These are phyloP conservation scores for Epicauta chinensis DNA, from an alignment of 1,140 invertebrate species.

Conservation along the genomic window DNA sequence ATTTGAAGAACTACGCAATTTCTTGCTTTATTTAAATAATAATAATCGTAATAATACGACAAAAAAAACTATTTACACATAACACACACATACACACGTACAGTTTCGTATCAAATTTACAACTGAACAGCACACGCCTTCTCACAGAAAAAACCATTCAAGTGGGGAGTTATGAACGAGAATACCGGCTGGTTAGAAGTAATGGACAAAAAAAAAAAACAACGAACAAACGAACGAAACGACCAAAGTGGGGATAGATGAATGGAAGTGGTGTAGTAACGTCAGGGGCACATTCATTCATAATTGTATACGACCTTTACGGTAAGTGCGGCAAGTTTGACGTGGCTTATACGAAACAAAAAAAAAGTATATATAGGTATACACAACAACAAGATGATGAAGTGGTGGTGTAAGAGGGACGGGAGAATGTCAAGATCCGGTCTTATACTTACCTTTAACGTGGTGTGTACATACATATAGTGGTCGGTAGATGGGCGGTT, in stretches of 20 bases:
- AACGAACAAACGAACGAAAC: too few relatives aligned
- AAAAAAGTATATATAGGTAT: too few relatives aligned
- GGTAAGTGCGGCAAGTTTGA: not conserved
- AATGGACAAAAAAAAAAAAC: too few relatives aligned
- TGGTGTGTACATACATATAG: slow-evolving; percentile 10
- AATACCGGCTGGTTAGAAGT: slow-evolving; percentile 9
- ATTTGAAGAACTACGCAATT: too few relatives aligned
- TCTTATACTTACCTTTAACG: slow-evolving; percentile 10
- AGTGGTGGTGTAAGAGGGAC: not conserved
- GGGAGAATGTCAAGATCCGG: slow-evolving; percentile 20
- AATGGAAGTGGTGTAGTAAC: not conserved
- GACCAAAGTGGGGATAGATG: slow-evolving; percentile 16
- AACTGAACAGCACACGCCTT: slow-evolving; percentile 26
- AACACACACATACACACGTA: not conserved
- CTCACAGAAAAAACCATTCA: slow-evolving; percentile 4
- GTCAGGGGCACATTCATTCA: slow-evolving; percentile 18
- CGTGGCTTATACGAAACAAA: too few relatives aligned
- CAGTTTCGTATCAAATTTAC: slow-evolving; percentile 22
- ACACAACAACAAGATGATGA: too few relatives aligned
- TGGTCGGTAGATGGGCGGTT: too few relatives aligned
- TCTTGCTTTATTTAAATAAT: too few relatives aligned
- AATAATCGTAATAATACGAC: too few relatives aligned
- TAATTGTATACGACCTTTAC: slow-evolving; percentile 27
- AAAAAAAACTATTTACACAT: not conserved
- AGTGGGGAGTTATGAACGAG: slow-evolving; percentile 28